Evolutionary conservation across 2,888 invertebrate genomes (phyloP), one percentile per base, ranked within the genome.

Genomic region (Macaria notata): DNA sequence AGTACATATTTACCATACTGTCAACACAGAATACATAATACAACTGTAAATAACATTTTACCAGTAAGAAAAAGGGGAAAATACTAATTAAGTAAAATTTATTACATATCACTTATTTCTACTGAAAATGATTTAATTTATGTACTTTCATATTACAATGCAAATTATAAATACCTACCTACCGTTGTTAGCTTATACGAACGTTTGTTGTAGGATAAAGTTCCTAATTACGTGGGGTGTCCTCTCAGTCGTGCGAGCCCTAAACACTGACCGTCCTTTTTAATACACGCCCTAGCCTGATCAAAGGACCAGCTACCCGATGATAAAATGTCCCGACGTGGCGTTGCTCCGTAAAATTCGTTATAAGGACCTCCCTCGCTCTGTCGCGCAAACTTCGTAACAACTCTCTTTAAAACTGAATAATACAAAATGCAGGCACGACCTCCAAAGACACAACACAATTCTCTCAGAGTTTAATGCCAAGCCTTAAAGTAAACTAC

Each of bases 241-340:
- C 70, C 75, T 72, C 69, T 72, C 75, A 79, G 69, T 72, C 74
- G 71, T 73, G 73, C 63, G 65, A 68, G 67, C 74, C 73, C 72
- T 69, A 79, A 84, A 84, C 81, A 75, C 79, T 78, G 75, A 78
- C 84, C 81, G 84, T 81, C 85, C 84, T 78, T 85, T 82, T 84
- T 81, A 80, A 79, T 77, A 78, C 78, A 73, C 81, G 78, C 76
- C 69, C 66, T 84, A 86, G 78, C 75, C 70, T 84, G 87, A 88
- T 88, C 88, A 88, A 88, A 88, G 73, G 67, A 19, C 19, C 68
- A 75, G 61, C 74, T 72, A 51, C 70, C 76, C 75, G 82, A 71
- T 71, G 77, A 77, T 76, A 73, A 75, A 79, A 78, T 77, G 77
- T 74, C 75, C 77, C 75, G 71, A 66, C 73, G 77, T 74, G 75